Base-by-base conservation (phyloP, 1,140 invertebrate species). In the Hylaeus anthracinus region DNA sequence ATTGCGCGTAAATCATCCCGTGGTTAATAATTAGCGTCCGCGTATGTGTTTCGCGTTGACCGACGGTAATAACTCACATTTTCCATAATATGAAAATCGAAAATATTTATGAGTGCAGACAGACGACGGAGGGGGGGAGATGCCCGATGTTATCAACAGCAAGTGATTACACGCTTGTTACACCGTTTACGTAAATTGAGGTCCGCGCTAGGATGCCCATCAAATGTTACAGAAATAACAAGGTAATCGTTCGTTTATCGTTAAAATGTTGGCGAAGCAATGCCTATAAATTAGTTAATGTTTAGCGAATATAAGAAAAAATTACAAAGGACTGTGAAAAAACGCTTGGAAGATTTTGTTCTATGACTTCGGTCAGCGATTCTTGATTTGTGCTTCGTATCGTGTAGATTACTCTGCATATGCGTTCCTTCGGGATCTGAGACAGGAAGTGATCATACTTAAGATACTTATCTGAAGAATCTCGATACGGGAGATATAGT, bases 1-100 rank as follows among this genome's bases (percentile, higher is more conserved):
- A 26, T 69, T 37, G 41, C 53, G 3, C 64, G 74, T 69, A 67
- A 67, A 76, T 76, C 74, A 76, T 4, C 53, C 26, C 26, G 41
- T 2, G 43, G 26, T 15, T 69, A 69, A 60, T 60, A 76, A 76
- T 76, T 69, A 67, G 5, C 51, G 51, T 10, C 43, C 5, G 41
- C 61, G 43, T 69, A 48, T 39, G 26, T 56, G 56, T 58, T 67
- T 76, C 43, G 5, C 51, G 12, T 41, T 39, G 10, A 56, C 51
- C 73, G 53, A 8, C 39, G 51, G n/a, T 26, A 56, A 75, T 75
- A 66, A 75, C n/a, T 75, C 72, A 45, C 14, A 39, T 5, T 64
- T 41, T 14, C 14, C 41, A 14, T 15, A 43, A 43, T 41, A 45
- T 15, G 48, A 45, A 56, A 56, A 75, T 66, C 37, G 39, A 53